Percentiles rank a stretch among this genome's conserved stretches.
These are phyloP conservation scores for Hermetia illucens DNA, from an alignment of 1,140 invertebrate species.

Conservation along the genomic window DNA sequence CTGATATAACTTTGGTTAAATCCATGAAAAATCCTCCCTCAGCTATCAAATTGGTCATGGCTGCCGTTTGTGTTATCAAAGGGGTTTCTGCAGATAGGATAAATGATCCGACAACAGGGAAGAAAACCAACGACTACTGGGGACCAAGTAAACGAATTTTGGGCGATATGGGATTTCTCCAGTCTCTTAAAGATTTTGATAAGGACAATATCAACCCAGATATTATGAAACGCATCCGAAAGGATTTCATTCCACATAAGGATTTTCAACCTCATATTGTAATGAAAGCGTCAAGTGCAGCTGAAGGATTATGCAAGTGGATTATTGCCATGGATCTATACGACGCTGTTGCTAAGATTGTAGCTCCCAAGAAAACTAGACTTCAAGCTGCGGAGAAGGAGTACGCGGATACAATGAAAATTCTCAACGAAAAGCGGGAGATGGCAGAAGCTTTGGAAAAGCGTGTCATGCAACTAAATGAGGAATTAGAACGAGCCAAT, in stretches of 20 bases:
- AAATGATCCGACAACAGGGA: conserved; percentile 51
- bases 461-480: conserved; percentile 56
- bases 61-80: conserved; percentile 87
- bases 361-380: conserved; percentile 72
- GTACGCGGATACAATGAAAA: conserved; percentile 62
- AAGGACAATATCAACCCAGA: conserved; percentile 77
- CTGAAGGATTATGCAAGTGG: conserved; percentile 85
- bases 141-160: conserved; percentile 79
- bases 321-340: conserved; percentile 87
- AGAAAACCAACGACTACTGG: conserved; percentile 82
- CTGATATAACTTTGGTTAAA: conserved; percentile 89
- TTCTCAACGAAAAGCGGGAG: conserved; percentile 65
- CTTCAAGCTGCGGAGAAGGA: conserved; percentile 61
- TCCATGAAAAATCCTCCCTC: conserved; percentile 96
- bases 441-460: conserved; percentile 60
- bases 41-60: conserved; percentile 86
- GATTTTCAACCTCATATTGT: conserved; percentile 80
- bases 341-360: conserved; percentile 76
- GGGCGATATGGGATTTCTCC: conserved; percentile 80
- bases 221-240: conserved; percentile 71
- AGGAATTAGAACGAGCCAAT: conserved; percentile 50
- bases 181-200: conserved; percentile 73
- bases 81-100: conserved; percentile 69
- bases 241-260: conserved; percentile 67
- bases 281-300: conserved; percentile 79